A percentile compares a stretch with the other conserved stretches of the same genome.
Evolutionary conservation across 2,113 vertebrate species (phyloP).

Genomic region (Amblyopsis rosae): DNA sequence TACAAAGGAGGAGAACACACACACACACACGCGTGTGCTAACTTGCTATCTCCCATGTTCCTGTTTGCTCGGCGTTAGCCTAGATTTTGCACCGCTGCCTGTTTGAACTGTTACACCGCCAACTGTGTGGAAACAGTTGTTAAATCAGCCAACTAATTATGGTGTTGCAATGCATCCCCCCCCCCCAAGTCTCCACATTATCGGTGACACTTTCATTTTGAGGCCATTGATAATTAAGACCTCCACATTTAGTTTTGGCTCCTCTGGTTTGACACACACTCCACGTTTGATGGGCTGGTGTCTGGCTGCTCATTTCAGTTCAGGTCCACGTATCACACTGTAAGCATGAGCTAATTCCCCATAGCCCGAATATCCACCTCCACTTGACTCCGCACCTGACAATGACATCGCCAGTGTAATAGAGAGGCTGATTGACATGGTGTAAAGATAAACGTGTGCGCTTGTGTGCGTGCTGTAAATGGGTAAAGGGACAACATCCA

Average conservation of each 20-base stretch:
- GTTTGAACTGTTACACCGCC: constrained; percentile 50
- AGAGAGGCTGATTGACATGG: constrained; percentile 62
- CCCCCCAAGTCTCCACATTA: constrained; percentile 28
- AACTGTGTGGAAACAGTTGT: constrained; percentile 58
- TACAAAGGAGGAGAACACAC: constrained; percentile 42
- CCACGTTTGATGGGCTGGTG: background rate
- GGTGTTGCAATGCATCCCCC: constrained; percentile 37
- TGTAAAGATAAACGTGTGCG: constrained; percentile 53
- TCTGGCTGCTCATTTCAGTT: background rate
- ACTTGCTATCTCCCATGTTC: constrained; percentile 45
- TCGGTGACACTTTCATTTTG: constrained; percentile 65
- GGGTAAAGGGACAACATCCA: constrained; percentile 41
- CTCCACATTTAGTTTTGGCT: constrained; percentile 22
- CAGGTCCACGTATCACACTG: constrained; percentile 1
- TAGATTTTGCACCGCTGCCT: constrained; percentile 52
- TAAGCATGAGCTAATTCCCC: constrained; percentile 41
- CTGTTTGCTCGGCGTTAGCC: constrained; percentile 60
- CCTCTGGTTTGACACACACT: constrained; percentile 27
- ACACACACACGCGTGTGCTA: constrained; percentile 6
- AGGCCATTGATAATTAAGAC: constrained; percentile 49
- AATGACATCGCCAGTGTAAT: too few relatives aligned
- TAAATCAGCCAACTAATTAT: constrained; percentile 66
- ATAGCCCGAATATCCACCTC: constrained; percentile 27
- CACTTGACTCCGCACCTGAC: too few relatives aligned
- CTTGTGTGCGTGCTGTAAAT: constrained; percentile 41